Evolutionary conservation across 2,113 vertebrate species (phyloP).

Genomic region (Perca fluviatilis): DNA sequence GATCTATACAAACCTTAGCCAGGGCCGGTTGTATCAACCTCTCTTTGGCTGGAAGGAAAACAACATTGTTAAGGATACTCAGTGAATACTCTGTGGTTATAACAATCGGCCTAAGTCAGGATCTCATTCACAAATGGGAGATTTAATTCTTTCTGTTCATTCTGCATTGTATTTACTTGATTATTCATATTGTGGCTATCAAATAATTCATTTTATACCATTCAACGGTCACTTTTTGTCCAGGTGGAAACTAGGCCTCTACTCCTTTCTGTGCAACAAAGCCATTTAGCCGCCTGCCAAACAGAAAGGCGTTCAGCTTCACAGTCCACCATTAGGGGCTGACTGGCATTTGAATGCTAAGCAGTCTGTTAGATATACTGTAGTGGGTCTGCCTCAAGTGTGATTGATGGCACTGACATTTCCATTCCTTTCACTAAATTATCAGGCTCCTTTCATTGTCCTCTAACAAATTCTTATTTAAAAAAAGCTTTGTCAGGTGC

Average conservation of each 20-base stretch:
- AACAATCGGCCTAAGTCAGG: conserved; percentile 26
- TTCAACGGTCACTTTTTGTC: conserved; percentile 17
- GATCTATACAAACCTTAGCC: conserved; percentile 67
- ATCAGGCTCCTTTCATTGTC: conserved; percentile 82
- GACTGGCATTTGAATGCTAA: conserved; percentile 77
- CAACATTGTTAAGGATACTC: conserved; percentile 47
- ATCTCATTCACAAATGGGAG: conserved; percentile 32
- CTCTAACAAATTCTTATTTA: conserved; percentile 86
- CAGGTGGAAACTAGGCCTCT: conserved; percentile 15
- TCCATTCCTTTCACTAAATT: conserved; percentile 85
- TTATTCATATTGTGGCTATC: not conserved
- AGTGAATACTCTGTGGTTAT: conserved; percentile 28
- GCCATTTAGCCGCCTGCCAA: conserved; percentile 57
- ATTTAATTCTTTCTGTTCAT: conserved; percentile 4
- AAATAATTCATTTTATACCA: not conserved
- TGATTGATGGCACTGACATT: conserved; percentile 88
- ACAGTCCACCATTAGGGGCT: conserved; percentile 57
- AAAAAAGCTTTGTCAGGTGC: conserved; percentile 85
- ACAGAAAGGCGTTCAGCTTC: conserved; percentile 58
- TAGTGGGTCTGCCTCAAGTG: conserved; percentile 69
- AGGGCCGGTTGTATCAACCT: conserved; percentile 63
- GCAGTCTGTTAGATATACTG: conserved; percentile 67
- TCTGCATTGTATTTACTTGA: conserved; percentile 24
- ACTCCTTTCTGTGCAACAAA: conserved; percentile 37
- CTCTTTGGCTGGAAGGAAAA: conserved; percentile 63